Base-by-base conservation (phyloP, 1,140 invertebrate genomes). In the Melitaea cinxia region DNA sequence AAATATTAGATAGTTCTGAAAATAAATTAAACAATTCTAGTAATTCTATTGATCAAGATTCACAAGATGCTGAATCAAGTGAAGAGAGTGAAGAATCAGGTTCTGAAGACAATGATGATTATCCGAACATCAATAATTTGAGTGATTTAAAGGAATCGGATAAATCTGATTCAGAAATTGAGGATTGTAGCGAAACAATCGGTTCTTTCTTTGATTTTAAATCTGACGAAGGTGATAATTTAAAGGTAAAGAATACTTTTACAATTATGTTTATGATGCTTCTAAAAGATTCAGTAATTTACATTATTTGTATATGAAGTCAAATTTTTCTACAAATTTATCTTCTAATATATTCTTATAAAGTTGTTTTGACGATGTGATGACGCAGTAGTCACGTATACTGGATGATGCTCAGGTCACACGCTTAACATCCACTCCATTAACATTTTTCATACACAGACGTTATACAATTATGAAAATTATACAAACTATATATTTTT, bases 41-140 rank as follows among this genome's bases (percentile, higher is more conserved):
- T 12, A 26, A 53, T 28, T 24, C 33, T 26, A 14, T 4, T 42
- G 23, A 56, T 62, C 23, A 69, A 23, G 57, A 63, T 61, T 17
- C 19, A 42, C 53, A 35, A 35, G 88, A 49, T 19, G 63, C 75
- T 14, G n/a, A n/a, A n/a, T n/a, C n/a, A n/a, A n/a, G n/a, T n/a
- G n/a, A n/a, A n/a, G n/a, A n/a, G n/a, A n/a, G n/a, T n/a, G 68
- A 65, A 37, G 24, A 64, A 17, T 17, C 37, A 19, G 39, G 21
- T 33, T 55, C 35, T 26, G 89, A 87, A 45, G 92, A 93, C 72
- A 80, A 93, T 53, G 73, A 75, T 6, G 81, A 87, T 3, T 80
- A 17, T 42, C 14, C 23, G n/a, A 26, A 56, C 37, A 21, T 21
- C 12, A 71, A 82, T 65, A 68, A 80, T 73, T 72, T 77, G 6